phyloP scores from a whole-genome alignment of 2,113 vertebrate genomes.

The Amazona vittata region DNA sequence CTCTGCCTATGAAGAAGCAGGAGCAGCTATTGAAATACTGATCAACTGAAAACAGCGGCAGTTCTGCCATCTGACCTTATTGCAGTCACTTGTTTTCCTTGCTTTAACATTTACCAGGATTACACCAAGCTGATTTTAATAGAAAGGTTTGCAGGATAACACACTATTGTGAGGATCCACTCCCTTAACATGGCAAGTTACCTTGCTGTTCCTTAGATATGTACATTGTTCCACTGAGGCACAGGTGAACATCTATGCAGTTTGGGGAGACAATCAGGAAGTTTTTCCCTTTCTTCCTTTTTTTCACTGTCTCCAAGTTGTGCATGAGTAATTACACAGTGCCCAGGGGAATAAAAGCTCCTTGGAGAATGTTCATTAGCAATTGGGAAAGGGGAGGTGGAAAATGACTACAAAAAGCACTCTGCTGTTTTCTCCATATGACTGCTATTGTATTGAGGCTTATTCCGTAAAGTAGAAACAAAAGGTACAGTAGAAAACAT shows the following conservation, averaged over 20 bases:
- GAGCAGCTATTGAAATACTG: neutral
- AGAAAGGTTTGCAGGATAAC: neutral
- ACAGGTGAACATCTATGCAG: rapidly evolving
- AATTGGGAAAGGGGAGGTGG: neutral
- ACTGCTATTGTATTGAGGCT: neutral
- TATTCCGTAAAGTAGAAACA: neutral
- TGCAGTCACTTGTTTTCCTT: neutral
- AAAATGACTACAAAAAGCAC: neutral
- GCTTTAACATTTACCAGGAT: neutral
- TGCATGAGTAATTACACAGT: neutral
- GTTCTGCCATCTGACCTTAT: neutral
- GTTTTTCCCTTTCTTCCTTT: neutral
- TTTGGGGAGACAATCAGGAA: neutral
- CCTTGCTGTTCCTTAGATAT: neutral
- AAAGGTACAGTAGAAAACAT: neutral
- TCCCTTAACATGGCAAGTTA: neutral
- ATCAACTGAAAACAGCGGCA: neutral
- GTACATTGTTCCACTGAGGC: neutral
- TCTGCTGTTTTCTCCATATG: neutral
- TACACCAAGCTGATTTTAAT: neutral
- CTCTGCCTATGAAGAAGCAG: neutral
- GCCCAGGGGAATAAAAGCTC: neutral
- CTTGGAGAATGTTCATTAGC: neutral
- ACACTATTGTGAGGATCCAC: neutral
- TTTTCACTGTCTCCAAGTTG: neutral